Evolutionary conservation across 2,888 invertebrate genomes (phyloP), one percentile per base, ranked within the genome.

Genomic region (Psylliodes chrysocephalus): DNA sequence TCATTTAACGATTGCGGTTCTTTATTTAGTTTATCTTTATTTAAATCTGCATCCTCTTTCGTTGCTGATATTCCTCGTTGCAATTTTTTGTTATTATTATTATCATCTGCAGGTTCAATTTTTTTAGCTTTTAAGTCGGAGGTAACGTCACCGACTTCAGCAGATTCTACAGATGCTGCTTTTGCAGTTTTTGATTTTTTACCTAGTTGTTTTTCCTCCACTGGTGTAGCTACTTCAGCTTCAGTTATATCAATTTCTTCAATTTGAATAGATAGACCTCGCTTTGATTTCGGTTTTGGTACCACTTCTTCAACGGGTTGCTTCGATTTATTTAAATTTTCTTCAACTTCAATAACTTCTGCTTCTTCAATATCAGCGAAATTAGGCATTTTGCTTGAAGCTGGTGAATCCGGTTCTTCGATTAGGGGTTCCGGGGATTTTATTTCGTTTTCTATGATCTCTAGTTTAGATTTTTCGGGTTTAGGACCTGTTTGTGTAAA

Each of bases 211-310:
- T 62, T 60, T 55, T 59, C 62, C 42, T 67, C 64, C 15, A 49
- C 38, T 15, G 66, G 67, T 56, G 66, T 67, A 57, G 66, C 53
- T 47, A 66, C 60, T 28, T 64, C 56, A 7, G 55, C 54, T 12
- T 75, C 75, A 2, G 71, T 52, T 42, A 78, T 78, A 51, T 78
- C 74, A 40, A 80, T 78, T 56, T 79, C 77, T 57, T 79, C 71
- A 14, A 78, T 78, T 55, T 77, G 76, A 12, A 76, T 68, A 1
- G 77, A 75, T 51, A 72, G 70, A 3, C 69, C 73, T 12, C 76
- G 64, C 38, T 70, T 69, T 4, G 76, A 59, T 70, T 75, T 74
- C 49, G 61, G 60, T 59, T 70, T 72, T 0, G 67, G 61, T 18
- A 73, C 7, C 25, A 60, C 54, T n/a, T 46, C 53, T n/a, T 57